Conservation (phyloP, 2,113 vertebrate genomes). For the Zeus faber region DNA sequence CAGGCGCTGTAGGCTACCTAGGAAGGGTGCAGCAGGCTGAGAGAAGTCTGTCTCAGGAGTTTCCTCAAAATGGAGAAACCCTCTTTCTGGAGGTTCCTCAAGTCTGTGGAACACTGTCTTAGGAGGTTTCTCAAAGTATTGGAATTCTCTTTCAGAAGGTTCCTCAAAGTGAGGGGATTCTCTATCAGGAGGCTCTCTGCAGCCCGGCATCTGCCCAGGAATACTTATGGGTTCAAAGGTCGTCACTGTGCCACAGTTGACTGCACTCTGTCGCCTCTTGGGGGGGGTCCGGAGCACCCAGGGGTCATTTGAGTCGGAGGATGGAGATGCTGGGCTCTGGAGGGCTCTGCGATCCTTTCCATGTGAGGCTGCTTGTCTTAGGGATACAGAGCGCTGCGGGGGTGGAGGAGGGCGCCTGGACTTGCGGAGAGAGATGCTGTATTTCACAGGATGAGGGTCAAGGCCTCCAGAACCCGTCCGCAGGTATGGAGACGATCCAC, state of each 20-base stretch:
- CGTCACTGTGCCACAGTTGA: constrained; percentile 62
- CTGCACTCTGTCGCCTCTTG: constrained; percentile 74
- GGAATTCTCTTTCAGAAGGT: constrained; percentile 17
- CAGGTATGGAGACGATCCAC: constrained; percentile 39
- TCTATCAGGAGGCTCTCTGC: not conserved
- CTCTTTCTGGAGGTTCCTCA: no score
- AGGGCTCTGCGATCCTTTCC: no score
- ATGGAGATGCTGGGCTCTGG: constrained; percentile 67
- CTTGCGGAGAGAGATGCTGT: constrained; percentile 85
- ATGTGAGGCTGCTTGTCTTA: no score
- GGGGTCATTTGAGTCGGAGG: constrained; percentile 80
- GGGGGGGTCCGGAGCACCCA: constrained; percentile 83
- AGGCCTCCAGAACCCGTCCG: not conserved
- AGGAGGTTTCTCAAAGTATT: constrained; percentile 1
- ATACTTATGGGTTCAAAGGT: constrained; percentile 43
- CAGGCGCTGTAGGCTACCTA: constrained; percentile 75
- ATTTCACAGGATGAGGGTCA: constrained; percentile 34
- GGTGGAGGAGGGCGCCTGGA: constrained; percentile 86
- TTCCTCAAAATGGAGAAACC: no score
- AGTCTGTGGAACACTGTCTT: no score
- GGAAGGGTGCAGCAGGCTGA: constrained; percentile 71
- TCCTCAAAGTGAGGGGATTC: not conserved
- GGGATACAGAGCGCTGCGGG: constrained; percentile 85
- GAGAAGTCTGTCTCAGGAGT: no score
- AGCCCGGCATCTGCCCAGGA: not conserved